phyloP scores from a whole-genome alignment of 2,797 vertebrate species.

The Clarias pachynema region DNA sequence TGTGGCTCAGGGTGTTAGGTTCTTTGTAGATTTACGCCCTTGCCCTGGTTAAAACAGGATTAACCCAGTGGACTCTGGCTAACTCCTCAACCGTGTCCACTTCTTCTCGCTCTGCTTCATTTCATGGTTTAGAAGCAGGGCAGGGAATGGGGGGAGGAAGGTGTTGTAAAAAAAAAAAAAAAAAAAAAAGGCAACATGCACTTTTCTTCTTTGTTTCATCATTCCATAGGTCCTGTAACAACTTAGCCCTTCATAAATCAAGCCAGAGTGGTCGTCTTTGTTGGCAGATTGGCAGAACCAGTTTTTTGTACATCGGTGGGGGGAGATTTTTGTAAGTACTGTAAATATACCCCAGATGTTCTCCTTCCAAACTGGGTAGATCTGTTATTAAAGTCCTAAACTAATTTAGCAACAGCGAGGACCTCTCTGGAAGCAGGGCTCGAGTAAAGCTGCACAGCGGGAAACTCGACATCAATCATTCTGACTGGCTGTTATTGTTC shows the following conservation, averaged over 20 bases:
- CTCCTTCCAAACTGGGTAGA: conserved; percentile 31
- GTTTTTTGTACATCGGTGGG: conserved; percentile 25
- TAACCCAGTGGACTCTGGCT: conserved; percentile 66
- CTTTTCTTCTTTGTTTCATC: conserved; percentile 41
- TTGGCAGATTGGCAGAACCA: conserved; percentile 21
- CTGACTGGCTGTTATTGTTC: conserved; percentile 50
- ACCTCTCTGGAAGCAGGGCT: conserved; percentile 44
- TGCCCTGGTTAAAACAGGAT: conserved; percentile 60
- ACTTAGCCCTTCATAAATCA: conserved; percentile 42
- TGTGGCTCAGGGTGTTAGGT: conserved; percentile 9
- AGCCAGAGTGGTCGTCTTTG: conserved; percentile 8
- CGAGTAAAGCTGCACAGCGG: conserved; percentile 32
- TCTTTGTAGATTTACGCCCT: conserved; percentile 59
- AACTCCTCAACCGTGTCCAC: conserved; percentile 58
- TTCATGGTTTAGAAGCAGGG: conserved; percentile 41
- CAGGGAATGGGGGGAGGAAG: background rate
- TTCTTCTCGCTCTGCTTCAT: conserved; percentile 41
- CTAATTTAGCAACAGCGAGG: conserved; percentile 45
- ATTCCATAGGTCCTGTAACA: conserved; percentile 27
- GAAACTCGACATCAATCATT: conserved; percentile 50
- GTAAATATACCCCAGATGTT: conserved; percentile 41
- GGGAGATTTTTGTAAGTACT: conserved; percentile 36
- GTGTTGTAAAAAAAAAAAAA: background rate
- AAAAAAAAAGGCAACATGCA: conserved; percentile 10
- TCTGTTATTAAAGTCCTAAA: conserved; percentile 48